These are phyloP conservation scores for Campopleginae sp. DNA, from an alignment of 2,888 invertebrate species.

Conservation along the genomic window DNA sequence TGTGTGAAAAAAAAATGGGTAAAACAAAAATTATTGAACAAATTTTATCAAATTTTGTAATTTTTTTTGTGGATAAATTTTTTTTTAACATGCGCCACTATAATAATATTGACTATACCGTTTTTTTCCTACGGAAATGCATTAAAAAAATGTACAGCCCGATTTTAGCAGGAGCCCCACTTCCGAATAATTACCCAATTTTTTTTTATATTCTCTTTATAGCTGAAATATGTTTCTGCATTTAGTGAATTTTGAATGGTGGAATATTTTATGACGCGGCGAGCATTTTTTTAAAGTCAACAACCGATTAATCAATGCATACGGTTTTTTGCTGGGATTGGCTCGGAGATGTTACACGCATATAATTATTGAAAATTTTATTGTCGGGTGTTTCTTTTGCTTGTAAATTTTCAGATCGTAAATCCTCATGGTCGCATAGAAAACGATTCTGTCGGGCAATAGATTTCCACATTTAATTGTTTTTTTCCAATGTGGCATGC, in stretches of 20 bases:
- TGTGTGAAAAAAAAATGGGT: too few species aligned
- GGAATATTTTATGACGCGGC: not conserved
- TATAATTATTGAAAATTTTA: not conserved
- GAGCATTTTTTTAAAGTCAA: not conserved
- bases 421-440: not conserved
- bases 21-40: too few species aligned
- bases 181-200: too few species aligned
- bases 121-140: not conserved
- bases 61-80: too few species aligned
- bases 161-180: too few species aligned
- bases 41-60: too few species aligned
- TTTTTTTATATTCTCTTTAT: not conserved
- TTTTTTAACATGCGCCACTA: not conserved
- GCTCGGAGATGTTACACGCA: not conserved
- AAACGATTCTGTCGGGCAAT: not conserved
- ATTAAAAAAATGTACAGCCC: too few species aligned
- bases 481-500: not conserved
- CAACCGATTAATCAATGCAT: not conserved
- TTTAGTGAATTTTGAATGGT: not conserved
- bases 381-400: not conserved
- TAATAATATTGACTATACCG: not conserved
- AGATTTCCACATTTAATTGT: not conserved
- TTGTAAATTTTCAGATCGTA: not conserved
- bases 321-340: not conserved
- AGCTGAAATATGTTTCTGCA: not conserved